phyloP scores from a whole-genome alignment of 2,797 vertebrate species.

The Ambastaia sidthimunki region DNA sequence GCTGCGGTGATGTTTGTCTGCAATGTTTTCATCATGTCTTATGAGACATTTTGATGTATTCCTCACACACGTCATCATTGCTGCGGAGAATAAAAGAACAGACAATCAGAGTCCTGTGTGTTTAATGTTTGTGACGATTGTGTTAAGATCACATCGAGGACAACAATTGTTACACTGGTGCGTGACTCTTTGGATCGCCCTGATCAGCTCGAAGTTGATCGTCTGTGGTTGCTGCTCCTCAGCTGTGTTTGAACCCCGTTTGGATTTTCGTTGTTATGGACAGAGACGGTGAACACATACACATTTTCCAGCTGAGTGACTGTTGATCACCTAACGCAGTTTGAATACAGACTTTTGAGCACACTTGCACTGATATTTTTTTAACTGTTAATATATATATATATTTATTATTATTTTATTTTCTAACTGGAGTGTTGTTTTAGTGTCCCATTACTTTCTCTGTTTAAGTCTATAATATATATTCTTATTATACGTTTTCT shows the following conservation, averaged over 20 bases:
- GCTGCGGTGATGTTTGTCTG: no score
- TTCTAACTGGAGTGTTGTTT: not conserved
- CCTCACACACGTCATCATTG: no score
- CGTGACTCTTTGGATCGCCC: slow-evolving; percentile 3
- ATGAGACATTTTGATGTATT: no score
- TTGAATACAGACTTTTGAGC: not conserved
- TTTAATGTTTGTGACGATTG: no score
- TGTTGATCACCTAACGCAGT: not conserved
- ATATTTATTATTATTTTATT: not conserved
- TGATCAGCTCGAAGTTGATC: slow-evolving; percentile 22
- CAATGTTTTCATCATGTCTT: no score
- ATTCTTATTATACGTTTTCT: not conserved
- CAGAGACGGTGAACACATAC: not conserved
- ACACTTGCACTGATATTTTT: not conserved
- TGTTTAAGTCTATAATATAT: not conserved
- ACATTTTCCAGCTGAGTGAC: not conserved
- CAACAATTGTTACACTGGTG: slow-evolving; percentile 29
- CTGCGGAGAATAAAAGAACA: no score
- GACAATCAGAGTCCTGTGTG: no score
- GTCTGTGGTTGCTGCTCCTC: slow-evolving; percentile 20
- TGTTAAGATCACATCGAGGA: no score
- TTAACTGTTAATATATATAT: no score
- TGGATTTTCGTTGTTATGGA: not conserved
- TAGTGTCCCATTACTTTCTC: not conserved
- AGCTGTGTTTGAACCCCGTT: not conserved